Conservation (phyloP, 2,888 invertebrate species). For the Bedellia somnulentella region DNA sequence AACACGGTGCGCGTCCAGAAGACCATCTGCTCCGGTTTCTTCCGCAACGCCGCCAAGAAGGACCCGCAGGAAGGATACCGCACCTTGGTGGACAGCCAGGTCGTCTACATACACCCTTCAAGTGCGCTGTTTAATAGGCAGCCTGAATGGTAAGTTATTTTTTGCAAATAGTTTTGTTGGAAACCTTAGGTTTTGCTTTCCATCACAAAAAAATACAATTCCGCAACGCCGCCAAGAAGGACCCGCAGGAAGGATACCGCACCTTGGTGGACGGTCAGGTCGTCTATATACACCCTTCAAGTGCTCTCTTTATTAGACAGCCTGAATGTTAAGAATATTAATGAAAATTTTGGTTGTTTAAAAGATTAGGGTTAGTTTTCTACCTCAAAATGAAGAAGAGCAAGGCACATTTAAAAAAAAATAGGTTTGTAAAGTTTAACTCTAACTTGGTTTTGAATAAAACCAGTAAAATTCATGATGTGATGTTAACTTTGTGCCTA, state of each 20-base stretch:
- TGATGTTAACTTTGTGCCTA: too few relatives aligned
- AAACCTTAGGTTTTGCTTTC: too few relatives aligned
- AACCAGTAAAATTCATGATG: too few relatives aligned
- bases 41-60: conserved; percentile 97
- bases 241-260: conserved; percentile 97
- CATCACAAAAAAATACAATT: too few relatives aligned
- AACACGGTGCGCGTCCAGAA: conserved; percentile 96
- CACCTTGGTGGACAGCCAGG: conserved; percentile 95
- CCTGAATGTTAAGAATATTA: conserved; percentile 83
- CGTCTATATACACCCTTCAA: conserved; percentile 98
- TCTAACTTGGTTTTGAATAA: too few relatives aligned
- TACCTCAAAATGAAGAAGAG: neutral
- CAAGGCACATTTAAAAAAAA: too few relatives aligned
- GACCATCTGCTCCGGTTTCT: conserved; percentile 97
- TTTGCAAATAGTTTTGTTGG: too few relatives aligned
- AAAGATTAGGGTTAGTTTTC: neutral
- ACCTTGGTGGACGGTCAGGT: conserved; percentile 97
- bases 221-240: conserved; percentile 97
- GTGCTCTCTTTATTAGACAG: conserved; percentile 95
- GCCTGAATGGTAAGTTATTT: conserved; percentile 84
- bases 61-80: conserved; percentile 98
- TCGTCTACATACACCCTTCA: conserved; percentile 98
- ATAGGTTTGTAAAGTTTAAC: too few relatives aligned
- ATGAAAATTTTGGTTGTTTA: neutral
- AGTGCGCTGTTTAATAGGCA: conserved; percentile 97